Evolutionary conservation across 2,888 invertebrate species (phyloP).

Genomic region (Amaurobius ferox): DNA sequence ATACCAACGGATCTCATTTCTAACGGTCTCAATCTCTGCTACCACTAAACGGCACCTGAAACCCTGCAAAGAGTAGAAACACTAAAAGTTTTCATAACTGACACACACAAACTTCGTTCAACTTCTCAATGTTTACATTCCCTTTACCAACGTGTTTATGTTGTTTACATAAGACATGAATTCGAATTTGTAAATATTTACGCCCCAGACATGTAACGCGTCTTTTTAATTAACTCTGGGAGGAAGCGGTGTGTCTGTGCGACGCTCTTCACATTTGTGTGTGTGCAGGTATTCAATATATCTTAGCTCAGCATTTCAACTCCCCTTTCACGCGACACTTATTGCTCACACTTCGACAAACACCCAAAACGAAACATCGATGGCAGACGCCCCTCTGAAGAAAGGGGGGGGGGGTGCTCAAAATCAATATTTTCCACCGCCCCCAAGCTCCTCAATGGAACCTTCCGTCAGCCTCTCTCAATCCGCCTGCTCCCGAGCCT

Average conservation of each 20-base stretch:
- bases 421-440: conserved; percentile 62
- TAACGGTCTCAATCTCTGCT: too few relatives aligned
- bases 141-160: too few relatives aligned
- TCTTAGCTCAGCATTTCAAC: conserved; percentile 22
- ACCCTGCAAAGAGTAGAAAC: too few relatives aligned
- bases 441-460: conserved; percentile 48
- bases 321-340: conserved; percentile 25
- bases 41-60: too few relatives aligned
- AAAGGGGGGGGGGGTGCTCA: conserved; percentile 4
- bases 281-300: conserved; percentile 24
- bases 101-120: too few relatives aligned
- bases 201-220: neutral
- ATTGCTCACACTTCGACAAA: conserved; percentile 45
- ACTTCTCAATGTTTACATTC: too few relatives aligned
- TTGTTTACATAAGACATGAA: neutral
- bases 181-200: neutral
- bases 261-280: conserved; percentile 7
- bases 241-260: neutral
- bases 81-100: too few relatives aligned
- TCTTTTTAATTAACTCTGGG: neutral
- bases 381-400: conserved; percentile 23
- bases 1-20: too few relatives aligned
- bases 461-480: conserved; percentile 34
- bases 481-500: conserved; percentile 52
- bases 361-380: conserved; percentile 47